A percentile compares a stretch with the other conserved stretches of the same genome.
phyloP scores from a whole-genome alignment of 1,140 invertebrate genomes.

The Colletes gigas region DNA sequence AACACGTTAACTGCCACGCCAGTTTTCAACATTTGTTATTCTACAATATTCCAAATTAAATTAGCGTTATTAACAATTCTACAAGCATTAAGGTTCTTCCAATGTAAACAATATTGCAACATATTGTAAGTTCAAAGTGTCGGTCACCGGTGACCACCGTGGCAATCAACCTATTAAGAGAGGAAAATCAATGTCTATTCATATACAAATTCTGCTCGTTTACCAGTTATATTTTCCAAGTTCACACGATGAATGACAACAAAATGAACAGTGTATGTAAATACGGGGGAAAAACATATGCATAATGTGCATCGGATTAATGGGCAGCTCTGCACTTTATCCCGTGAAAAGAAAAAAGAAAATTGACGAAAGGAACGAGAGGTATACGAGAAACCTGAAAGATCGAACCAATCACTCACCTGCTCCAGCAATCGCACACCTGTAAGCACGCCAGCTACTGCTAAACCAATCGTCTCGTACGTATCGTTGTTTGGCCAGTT shows the following conservation, averaged over 20 bases:
- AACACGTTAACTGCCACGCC: too few species aligned
- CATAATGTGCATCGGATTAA: neutral
- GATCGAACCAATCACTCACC: conserved; percentile 58
- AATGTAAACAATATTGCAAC: too few species aligned
- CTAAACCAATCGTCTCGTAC: conserved; percentile 58
- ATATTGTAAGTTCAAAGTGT: too few species aligned
- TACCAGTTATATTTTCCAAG: too few species aligned
- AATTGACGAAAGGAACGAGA: conserved; percentile 26
- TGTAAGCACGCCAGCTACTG: conserved; percentile 41
- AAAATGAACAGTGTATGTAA: neutral
- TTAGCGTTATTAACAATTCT: too few species aligned
- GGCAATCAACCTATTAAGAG: too few species aligned
- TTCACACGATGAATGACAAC: neutral
- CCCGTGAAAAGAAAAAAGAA: conserved; percentile 23
- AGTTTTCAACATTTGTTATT: too few species aligned
- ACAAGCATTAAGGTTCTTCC: too few species aligned
- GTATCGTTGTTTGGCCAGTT: conserved; percentile 65
- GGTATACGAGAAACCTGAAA: conserved; percentile 33
- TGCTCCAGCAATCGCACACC: conserved; percentile 58
- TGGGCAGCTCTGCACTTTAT: conserved; percentile 7
- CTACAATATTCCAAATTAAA: too few species aligned
- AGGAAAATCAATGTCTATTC: too few species aligned
- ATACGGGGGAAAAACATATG: neutral
- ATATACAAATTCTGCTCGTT: too few species aligned
- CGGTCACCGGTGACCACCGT: too few species aligned